Conservation (phyloP, 2,797 vertebrate genomes). For the Mormyrus hasselquistii region DNA sequence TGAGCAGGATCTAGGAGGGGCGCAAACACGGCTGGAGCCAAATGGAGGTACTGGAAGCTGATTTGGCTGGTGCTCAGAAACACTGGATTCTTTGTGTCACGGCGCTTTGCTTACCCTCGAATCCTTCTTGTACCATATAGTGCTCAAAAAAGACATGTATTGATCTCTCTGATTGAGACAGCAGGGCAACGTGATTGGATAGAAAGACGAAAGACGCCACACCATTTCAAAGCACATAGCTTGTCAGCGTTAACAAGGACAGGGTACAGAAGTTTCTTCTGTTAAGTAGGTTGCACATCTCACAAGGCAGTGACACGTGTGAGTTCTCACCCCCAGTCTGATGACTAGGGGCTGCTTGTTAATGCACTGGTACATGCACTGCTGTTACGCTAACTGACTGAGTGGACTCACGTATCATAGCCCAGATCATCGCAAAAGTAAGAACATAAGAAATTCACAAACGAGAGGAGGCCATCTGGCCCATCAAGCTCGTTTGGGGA, state of each 20-base stretch:
- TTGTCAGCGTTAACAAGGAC: slow-evolving; percentile 52
- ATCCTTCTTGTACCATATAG: background rate
- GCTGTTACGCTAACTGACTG: background rate
- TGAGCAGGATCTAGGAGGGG: background rate
- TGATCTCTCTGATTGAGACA: slow-evolving; percentile 53
- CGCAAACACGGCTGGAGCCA: background rate
- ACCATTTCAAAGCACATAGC: slow-evolving; percentile 47
- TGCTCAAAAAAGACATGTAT: slow-evolving; percentile 44
- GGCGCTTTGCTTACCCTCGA: background rate
- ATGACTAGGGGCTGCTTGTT: background rate
- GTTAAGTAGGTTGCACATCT: slow-evolving; percentile 40
- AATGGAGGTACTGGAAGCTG: background rate
- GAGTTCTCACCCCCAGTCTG: background rate
- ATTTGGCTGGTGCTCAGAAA: background rate
- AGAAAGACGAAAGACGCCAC: slow-evolving; percentile 22
- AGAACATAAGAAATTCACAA: too few species aligned
- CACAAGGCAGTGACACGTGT: slow-evolving; percentile 40
- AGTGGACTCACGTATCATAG: background rate
- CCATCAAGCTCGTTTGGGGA: too few species aligned
- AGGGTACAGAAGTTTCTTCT: slow-evolving; percentile 25
- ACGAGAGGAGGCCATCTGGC: too few species aligned
- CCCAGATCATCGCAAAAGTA: background rate
- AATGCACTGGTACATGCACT: background rate
- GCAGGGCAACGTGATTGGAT: slow-evolving; percentile 32
- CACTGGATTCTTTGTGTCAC: background rate